A percentile compares a stretch with the other conserved stretches of the same genome.
phyloP scores from a whole-genome alignment of 2,797 vertebrate genomes.

The Intellagama lesueurii region DNA sequence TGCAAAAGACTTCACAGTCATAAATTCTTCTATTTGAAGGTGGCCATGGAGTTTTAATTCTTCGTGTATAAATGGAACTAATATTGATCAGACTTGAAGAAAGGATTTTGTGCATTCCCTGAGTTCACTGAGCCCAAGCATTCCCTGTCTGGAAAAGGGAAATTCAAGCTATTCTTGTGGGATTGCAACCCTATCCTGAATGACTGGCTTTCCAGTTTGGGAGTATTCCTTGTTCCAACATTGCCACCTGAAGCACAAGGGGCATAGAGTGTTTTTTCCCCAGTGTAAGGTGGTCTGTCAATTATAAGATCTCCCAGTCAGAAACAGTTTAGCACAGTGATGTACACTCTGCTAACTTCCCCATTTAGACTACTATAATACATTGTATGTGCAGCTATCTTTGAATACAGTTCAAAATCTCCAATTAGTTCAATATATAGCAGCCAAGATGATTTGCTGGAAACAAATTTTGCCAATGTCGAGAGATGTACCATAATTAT shows the following conservation, averaged over 20 bases:
- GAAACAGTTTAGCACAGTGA: neutral
- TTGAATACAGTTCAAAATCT: neutral
- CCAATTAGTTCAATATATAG: neutral
- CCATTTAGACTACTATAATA: neutral
- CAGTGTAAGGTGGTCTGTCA: neutral
- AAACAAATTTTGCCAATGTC: neutral
- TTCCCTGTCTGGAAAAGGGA: neutral
- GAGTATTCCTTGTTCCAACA: neutral
- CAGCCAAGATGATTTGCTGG: neutral
- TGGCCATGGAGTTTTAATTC: conserved; percentile 30
- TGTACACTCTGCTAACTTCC: neutral
- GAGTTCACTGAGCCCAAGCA: neutral
- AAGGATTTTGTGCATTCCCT: neutral
- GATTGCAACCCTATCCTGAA: neutral
- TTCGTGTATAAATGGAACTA: conserved; percentile 32
- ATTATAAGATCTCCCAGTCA: neutral
- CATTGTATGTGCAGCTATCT: neutral
- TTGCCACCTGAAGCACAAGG: neutral
- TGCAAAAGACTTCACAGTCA: conserved; percentile 29
- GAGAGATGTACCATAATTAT: neutral
- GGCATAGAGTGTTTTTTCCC: neutral
- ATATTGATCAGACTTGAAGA: neutral
- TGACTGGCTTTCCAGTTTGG: neutral
- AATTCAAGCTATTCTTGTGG: neutral
- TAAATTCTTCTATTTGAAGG: conserved; percentile 35